Evolutionary conservation across 2,888 invertebrate species (phyloP), one percentile per base, ranked within the genome.

Genomic region (Parnassius smintheus): DNA sequence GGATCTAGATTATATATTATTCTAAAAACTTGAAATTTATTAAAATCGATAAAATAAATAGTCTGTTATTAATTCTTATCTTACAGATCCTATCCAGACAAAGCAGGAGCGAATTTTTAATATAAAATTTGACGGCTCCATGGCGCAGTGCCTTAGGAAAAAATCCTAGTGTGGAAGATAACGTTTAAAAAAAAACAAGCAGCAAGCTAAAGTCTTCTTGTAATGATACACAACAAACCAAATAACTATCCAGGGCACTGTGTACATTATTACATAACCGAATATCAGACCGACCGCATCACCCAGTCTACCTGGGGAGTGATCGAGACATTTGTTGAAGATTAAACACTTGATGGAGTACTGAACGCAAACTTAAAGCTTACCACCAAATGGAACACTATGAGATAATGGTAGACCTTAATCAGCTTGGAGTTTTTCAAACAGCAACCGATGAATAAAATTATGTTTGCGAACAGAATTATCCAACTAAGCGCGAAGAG

Each of bases 141-240:
- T 18, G 18, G 18, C 18, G 18, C 18, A 18, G 18, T 18, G 18
- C 18, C 18, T 18, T 18, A 18, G 18, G 18, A 18, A 1, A 18
- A 18, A 18, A 18, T 1, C 18, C 18, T 18, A 18, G 45, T n/a
- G 13, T 4, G 13, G 8, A 49, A 49, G n/a, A 1, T n/a, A 8
- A 12, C n/a, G 25, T 12, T 2, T 11, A 18, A 18, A 58, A 54
- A 49, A 55, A 60, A 49, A 13, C 49, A 49, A 49, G 9, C 46
- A n/a, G n/a, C 49, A 60, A 48, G n/a, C 11, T 45, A 61, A 56
- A 41, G 61, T 51, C 9, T 51, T 41, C 12, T 56, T 61, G n/a
- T 68, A 70, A 64, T 66, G 68, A 56, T 63, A 67, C 9, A 67
- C 68, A 50, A 64, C 64, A 52, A 68, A 70, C 7, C 67, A 9